A percentile compares a stretch with the other conserved stretches of the same genome.
Conservation (phyloP, 2,888 invertebrate genomes). For the Platycheirus rosarum region DNA sequence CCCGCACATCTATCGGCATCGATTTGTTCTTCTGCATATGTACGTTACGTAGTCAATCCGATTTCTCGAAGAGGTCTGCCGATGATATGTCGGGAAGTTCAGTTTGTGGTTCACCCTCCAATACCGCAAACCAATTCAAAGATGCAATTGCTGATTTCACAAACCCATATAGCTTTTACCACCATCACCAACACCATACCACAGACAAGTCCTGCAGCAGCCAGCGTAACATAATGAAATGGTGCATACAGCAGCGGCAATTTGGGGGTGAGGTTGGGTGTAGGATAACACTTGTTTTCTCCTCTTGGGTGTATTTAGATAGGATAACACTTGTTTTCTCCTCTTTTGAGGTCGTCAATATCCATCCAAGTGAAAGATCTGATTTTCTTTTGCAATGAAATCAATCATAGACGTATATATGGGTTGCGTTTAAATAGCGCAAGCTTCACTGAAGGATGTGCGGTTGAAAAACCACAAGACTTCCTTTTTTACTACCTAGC, state of each 20-base stretch:
- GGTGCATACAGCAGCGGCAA: neutral
- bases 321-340: too few relatives aligned
- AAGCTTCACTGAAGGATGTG: slow-evolving; percentile 46
- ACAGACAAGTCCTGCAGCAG: neutral
- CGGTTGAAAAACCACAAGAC: slow-evolving; percentile 54
- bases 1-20: slow-evolving; percentile 23
- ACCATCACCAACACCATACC: neutral
- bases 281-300: too few relatives aligned
- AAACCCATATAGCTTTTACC: slow-evolving; percentile 22
- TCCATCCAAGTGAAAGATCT: slow-evolving; percentile 55
- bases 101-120: slow-evolving; percentile 48
- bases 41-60: too few relatives aligned
- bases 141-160: slow-evolving; percentile 59
- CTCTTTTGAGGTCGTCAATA: slow-evolving; percentile 32
- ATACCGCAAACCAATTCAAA: slow-evolving; percentile 31
- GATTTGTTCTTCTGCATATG: slow-evolving; percentile 25
- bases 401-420: slow-evolving; percentile 46
- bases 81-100: slow-evolving; percentile 49
- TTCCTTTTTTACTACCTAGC: too few relatives aligned
- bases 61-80: slow-evolving; percentile 23
- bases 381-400: slow-evolving; percentile 69
- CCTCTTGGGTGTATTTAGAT: too few relatives aligned
- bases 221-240: slow-evolving; percentile 24
- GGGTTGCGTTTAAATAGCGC: slow-evolving; percentile 44
- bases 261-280: slow-evolving; percentile 6